Evolutionary conservation across 2,888 invertebrate genomes (phyloP).

Genomic region (Lucinisca nassula): DNA sequence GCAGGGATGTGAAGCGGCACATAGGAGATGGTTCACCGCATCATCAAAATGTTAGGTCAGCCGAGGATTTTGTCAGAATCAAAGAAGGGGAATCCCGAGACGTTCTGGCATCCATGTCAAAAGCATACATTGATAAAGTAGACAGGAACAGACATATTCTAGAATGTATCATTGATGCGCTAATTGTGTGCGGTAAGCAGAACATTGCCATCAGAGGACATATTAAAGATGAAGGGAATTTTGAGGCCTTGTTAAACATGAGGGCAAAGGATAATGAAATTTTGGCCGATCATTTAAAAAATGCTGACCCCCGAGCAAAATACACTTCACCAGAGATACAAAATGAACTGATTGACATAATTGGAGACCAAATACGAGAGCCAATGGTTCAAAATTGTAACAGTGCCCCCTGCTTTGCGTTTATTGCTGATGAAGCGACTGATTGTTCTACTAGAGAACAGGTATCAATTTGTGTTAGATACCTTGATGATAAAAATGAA

Average conservation of each 20-base stretch:
- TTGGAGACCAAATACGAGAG: not conserved
- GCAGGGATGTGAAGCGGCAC: not conserved
- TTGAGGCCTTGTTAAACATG: not conserved
- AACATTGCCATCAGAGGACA: constrained; percentile 35
- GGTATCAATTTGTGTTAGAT: not conserved
- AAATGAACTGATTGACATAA: constrained; percentile 35
- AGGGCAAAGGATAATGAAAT: constrained; percentile 6
- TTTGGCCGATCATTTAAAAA: constrained; percentile 3
- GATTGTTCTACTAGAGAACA: not conserved
- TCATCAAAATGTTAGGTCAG: not conserved
- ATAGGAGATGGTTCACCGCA: not conserved
- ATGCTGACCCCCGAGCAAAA: not conserved
- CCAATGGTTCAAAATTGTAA: not conserved
- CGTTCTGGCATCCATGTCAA: not conserved
- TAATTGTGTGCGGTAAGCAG: constrained; percentile 38
- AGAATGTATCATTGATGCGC: constrained; percentile 12
- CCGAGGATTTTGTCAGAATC: constrained; percentile 11
- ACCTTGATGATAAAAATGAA: not conserved
- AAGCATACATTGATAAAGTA: not conserved
- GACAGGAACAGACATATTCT: constrained; percentile 16
- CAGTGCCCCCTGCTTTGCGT: not conserved
- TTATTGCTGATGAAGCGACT: not conserved
- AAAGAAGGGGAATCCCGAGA: not conserved
- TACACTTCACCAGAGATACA: constrained; percentile 27
- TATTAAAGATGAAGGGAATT: constrained; percentile 15